A percentile compares a stretch with the other conserved stretches of the same genome.
These are phyloP conservation scores for Drosophila demipolita DNA, from an alignment of 2,888 invertebrate species.

Conservation along the genomic window DNA sequence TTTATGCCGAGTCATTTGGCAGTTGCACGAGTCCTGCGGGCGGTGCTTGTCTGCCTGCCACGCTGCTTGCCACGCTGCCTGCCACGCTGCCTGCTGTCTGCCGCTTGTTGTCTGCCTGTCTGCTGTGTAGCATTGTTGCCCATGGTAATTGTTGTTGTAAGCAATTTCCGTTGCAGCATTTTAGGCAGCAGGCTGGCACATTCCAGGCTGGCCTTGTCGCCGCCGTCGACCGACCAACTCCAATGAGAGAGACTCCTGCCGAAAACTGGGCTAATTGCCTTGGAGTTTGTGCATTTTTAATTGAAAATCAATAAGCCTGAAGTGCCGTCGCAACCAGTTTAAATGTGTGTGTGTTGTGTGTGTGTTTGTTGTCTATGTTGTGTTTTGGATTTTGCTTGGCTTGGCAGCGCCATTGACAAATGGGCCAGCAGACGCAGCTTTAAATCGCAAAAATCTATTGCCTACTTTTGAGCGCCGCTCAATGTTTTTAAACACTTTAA, in stretches of 20 bases:
- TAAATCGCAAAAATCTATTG: conserved; percentile 25
- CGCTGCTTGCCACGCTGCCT: too few species aligned
- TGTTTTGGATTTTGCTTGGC: conserved; percentile 29
- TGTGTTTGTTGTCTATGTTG: conserved; percentile 1
- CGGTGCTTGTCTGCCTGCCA: background rate
- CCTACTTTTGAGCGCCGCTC: conserved; percentile 16
- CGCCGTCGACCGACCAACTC: background rate
- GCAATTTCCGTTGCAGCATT: conserved; percentile 76
- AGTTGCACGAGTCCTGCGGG: conserved; percentile 2
- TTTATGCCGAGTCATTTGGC: conserved; percentile 27
- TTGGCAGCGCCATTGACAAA: conserved; percentile 47
- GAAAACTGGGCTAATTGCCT: conserved; percentile 77
- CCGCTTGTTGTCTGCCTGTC: background rate
- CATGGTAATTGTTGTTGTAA: conserved; percentile 68
- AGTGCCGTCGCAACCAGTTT: conserved; percentile 41
- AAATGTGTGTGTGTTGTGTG: conserved; percentile 3
- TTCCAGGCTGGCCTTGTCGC: conserved; percentile 14
- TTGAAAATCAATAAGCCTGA: conserved; percentile 75
- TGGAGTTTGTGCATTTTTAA: conserved; percentile 76
- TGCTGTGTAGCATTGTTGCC: conserved; percentile 25
- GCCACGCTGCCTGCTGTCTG: background rate
- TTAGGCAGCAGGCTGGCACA: conserved; percentile 41
- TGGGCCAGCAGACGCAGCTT: conserved; percentile 34
- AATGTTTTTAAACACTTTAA: conserved; percentile 28
- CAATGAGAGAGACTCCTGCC: conserved; percentile 1